Base-by-base conservation (phyloP, 2,797 vertebrate genomes). In the Mareca penelope region DNA sequence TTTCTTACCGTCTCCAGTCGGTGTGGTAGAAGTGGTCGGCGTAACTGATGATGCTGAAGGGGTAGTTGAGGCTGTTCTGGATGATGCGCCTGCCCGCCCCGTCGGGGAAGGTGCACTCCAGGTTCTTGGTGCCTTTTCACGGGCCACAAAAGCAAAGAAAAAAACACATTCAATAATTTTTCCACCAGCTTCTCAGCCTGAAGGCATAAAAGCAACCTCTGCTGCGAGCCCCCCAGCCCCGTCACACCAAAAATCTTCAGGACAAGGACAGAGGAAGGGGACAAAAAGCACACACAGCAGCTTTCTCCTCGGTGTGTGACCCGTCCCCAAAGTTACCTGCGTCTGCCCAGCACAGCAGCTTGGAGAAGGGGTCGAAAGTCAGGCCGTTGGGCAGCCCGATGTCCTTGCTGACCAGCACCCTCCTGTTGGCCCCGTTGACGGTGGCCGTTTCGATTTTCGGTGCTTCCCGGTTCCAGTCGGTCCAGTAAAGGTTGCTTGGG, bases 401-500 rank as follows among this genome's bases (percentile, higher is more conserved):
- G 78, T 99, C 98, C 8, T 98, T 98, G 68, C 96, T 97, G 80
- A 99, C 98, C 96, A 99, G 94, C 92, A 99, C 98, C 94, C 98
- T 98, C 93, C 99, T 98, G 97, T 98, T 98, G 89, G 97, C 98
- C 35, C 99, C 99, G 1, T 98, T 98, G 95, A 99, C 98, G 0
- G 98, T 97, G 1, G 99, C 98, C 1, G 97, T 98, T 96, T 99
- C 99, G 1, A 99, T 99, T 98, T 99, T 99, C 3, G 99, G 99
- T 35, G 98, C 99, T 95, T 99, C 99, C 19, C 99, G 97, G 94
- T 99, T 99, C 99, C 99, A 99, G 94, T 99, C 99, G 0, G 99
- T 99, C 99, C 99, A 99, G 92, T 98, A 99, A 35, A 99, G 98
- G 89, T 98, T 98, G 31, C 99, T 99, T 81, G 86, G 94, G 53